Conservation (phyloP, 2,888 invertebrate species). For the Cryptocephalus moraei region DNA sequence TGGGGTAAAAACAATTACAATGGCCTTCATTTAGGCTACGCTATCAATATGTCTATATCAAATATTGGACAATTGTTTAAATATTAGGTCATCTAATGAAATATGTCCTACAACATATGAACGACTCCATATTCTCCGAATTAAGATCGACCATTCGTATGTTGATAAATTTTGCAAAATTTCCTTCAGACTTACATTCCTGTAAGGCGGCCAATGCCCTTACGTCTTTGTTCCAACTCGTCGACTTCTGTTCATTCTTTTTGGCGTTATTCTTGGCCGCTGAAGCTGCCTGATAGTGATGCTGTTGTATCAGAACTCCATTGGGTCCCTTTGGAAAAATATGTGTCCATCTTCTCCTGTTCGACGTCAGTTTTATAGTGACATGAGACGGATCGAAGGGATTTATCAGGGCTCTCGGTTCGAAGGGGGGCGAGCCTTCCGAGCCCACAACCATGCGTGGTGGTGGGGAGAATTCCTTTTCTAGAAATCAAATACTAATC, state of each 20-base stretch:
- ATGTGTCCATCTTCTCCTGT: conserved; percentile 94
- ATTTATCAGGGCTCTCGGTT: conserved; percentile 83
- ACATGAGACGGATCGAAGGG: conserved; percentile 98
- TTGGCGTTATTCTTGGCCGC: conserved; percentile 35
- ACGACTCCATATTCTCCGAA: too few relatives aligned
- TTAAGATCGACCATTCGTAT: background rate
- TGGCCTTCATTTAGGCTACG: too few relatives aligned
- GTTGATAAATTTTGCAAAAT: background rate
- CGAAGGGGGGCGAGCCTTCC: conserved; percentile 48
- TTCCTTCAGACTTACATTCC: conserved; percentile 39
- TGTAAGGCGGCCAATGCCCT: conserved; percentile 39
- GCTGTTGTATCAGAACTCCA: conserved; percentile 84
- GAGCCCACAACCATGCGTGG: conserved; percentile 47
- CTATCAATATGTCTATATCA: too few relatives aligned
- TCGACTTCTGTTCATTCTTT: conserved; percentile 10
- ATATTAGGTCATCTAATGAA: too few relatives aligned
- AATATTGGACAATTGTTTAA: too few relatives aligned
- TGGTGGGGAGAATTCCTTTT: conserved; percentile 44
- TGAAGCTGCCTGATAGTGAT: conserved; percentile 83
- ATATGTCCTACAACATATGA: too few relatives aligned
- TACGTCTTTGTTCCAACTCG: background rate
- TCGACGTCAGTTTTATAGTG: conserved; percentile 90
- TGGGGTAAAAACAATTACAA: too few relatives aligned
- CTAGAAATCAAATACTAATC: conserved; percentile 15
- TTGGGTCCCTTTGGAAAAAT: conserved; percentile 93